A percentile compares a stretch with the other conserved stretches of the same genome.
Evolutionary conservation across 2,113 vertebrate genomes (phyloP).

Genomic region (Megaleporinus macrocephalus): DNA sequence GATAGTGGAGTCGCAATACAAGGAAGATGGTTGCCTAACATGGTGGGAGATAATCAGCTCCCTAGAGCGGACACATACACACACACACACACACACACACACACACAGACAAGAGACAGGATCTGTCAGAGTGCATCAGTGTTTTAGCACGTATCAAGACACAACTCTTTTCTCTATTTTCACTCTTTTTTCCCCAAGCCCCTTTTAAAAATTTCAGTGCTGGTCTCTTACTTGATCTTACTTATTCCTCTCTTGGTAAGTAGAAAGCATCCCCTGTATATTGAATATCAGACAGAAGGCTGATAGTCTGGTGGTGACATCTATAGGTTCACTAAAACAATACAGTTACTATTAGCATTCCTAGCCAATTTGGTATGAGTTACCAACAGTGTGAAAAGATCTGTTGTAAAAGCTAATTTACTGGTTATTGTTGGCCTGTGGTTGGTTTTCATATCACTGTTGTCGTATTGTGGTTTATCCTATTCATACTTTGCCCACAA

Average conservation of each 20-base stretch:
- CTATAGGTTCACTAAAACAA: neutral
- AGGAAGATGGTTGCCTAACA: slow-evolving; percentile 4
- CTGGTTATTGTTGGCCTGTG: neutral
- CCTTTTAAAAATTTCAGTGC: neutral
- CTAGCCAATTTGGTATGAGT: neutral
- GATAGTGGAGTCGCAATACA: slow-evolving; percentile 15
- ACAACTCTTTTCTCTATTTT: neutral
- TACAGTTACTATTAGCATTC: neutral
- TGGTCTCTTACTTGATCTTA: neutral
- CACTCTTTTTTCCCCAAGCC: neutral
- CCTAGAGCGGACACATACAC: neutral
- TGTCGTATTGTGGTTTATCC: neutral
- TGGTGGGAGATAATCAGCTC: slow-evolving; percentile 38
- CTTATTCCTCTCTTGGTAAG: neutral
- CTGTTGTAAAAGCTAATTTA: neutral
- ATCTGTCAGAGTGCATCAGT: slow-evolving; percentile 17
- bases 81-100: neutral
- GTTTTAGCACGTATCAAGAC: slow-evolving; percentile 10
- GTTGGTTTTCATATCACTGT: neutral
- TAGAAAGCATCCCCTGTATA: neutral
- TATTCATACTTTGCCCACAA: neutral
- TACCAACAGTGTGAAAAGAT: neutral
- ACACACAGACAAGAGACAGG: neutral
- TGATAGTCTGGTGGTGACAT: no score
- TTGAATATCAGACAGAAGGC: neutral